A percentile compares a stretch with the other conserved stretches of the same genome.
Conservation (phyloP, 1,140 invertebrate genomes). For the Halesus radiatus region DNA sequence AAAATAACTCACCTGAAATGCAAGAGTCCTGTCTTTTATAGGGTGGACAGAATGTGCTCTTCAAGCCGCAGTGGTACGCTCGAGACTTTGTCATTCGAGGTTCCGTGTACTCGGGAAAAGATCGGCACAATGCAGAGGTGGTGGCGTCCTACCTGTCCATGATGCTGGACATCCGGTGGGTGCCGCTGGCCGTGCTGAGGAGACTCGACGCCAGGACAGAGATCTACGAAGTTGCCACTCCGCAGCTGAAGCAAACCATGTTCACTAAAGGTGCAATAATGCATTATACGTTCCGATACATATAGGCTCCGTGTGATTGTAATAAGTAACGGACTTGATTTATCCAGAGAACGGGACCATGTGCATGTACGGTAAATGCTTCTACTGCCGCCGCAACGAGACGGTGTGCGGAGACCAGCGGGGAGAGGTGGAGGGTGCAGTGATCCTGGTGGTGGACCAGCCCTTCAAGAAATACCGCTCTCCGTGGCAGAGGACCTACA, state of each 20-base stretch:
- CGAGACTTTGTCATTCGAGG: constrained; percentile 83
- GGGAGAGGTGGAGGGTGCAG: constrained; percentile 83
- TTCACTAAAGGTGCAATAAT: constrained; percentile 67
- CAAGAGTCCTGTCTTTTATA: constrained; percentile 50
- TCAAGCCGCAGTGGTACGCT: constrained; percentile 93
- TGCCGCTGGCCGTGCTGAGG: constrained; percentile 84
- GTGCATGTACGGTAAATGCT: constrained; percentile 92
- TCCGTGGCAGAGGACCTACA: constrained; percentile 93
- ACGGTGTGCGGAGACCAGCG: constrained; percentile 83
- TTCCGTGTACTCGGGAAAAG: constrained; percentile 88
- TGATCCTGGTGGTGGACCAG: constrained; percentile 86
- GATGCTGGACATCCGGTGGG: constrained; percentile 82
- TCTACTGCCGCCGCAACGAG: constrained; percentile 87
- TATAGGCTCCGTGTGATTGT: too few relatives aligned
- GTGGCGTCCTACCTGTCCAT: constrained; percentile 91
- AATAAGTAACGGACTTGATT: not conserved
- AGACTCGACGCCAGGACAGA: constrained; percentile 83
- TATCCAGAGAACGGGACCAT: constrained; percentile 68
- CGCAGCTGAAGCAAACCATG: constrained; percentile 75
- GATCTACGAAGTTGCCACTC: constrained; percentile 79
- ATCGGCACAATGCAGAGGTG: constrained; percentile 95
- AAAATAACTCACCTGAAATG: too few relatives aligned
- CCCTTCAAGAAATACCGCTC: constrained; percentile 79
- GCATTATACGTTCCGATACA: too few relatives aligned
- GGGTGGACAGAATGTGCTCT: constrained; percentile 84